phyloP scores from a whole-genome alignment of 30 jellyfish, hydroid and myxozoan species.

The Aurelia aurita region DNA sequence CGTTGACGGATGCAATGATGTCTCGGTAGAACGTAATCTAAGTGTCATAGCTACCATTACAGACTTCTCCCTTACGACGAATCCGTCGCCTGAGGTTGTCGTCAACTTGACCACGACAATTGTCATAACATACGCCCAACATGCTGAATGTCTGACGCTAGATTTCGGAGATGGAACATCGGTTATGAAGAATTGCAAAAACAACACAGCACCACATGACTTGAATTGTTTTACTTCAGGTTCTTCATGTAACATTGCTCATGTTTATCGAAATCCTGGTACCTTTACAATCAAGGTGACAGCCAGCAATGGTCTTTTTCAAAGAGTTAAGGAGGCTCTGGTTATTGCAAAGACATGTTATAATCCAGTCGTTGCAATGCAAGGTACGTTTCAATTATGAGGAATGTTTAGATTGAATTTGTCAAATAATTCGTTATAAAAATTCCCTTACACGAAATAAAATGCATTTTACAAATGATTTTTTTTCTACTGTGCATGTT shows the following conservation, averaged over 20 bases:
- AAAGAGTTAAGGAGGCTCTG: neutral
- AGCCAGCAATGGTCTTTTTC: conserved; percentile 26
- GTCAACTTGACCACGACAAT: conserved; percentile 30
- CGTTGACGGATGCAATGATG: conserved; percentile 30
- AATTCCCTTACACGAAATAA: too few species aligned
- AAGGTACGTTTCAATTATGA: neutral
- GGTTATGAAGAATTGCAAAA: conserved; percentile 3
- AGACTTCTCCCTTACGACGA: conserved; percentile 18
- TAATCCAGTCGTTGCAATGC: conserved; percentile 9
- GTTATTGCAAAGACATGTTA: conserved; percentile 41
- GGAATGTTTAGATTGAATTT: too few species aligned
- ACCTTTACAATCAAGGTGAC: conserved; percentile 22
- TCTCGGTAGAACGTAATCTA: conserved; percentile 12
- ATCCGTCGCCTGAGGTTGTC: conserved; percentile 44
- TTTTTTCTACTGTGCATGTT: too few species aligned
- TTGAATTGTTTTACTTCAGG: conserved; percentile 24
- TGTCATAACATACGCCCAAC: conserved; percentile 1
- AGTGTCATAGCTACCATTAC: conserved; percentile 8
- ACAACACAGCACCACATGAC: conserved; percentile 37
- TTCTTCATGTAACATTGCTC: conserved; percentile 10
- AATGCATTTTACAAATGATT: too few species aligned
- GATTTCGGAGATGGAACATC: conserved; percentile 44
- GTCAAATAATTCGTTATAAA: too few species aligned
- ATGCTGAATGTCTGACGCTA: conserved; percentile 33
- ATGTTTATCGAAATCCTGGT: conserved; percentile 14